Evolutionary conservation across 2,113 vertebrate genomes (phyloP).

Genomic region (Miniopterus natalensis): DNA sequence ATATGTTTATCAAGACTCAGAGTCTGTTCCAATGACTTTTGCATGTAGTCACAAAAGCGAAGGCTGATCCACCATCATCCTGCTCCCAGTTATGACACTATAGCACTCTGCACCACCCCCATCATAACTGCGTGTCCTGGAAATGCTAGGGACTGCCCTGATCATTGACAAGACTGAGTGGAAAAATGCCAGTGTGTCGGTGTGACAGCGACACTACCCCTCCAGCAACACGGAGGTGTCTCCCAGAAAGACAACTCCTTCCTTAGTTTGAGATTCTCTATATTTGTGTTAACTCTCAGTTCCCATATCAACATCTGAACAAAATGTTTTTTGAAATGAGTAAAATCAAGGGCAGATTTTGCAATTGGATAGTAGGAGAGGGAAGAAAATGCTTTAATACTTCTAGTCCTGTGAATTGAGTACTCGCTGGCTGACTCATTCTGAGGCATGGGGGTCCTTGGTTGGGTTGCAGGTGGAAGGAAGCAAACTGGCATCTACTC

Average conservation of each 20-base stretch:
- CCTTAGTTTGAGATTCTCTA: neutral
- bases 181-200: neutral
- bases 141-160: neutral
- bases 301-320: slow-evolving; percentile 10
- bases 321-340: neutral
- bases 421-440: neutral
- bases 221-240: neutral
- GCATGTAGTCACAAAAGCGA: neutral
- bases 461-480: neutral
- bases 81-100: neutral
- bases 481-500: slow-evolving; percentile 7
- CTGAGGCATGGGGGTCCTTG: neutral
- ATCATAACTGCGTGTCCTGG: neutral
- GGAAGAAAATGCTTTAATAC: neutral
- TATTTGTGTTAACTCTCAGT: neutral
- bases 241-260: slow-evolving; percentile 1
- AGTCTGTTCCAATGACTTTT: neutral
- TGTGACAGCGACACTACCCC: neutral
- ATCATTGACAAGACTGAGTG: neutral
- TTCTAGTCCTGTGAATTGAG: neutral
- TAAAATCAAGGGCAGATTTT: neutral
- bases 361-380: neutral
- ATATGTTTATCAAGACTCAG: neutral
- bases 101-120: neutral
- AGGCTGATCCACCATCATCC: neutral